Percentiles rank a stretch among this genome's conserved stretches.
Evolutionary conservation across 2,113 vertebrate species (phyloP).

Genomic region (Erinaceus europaeus): DNA sequence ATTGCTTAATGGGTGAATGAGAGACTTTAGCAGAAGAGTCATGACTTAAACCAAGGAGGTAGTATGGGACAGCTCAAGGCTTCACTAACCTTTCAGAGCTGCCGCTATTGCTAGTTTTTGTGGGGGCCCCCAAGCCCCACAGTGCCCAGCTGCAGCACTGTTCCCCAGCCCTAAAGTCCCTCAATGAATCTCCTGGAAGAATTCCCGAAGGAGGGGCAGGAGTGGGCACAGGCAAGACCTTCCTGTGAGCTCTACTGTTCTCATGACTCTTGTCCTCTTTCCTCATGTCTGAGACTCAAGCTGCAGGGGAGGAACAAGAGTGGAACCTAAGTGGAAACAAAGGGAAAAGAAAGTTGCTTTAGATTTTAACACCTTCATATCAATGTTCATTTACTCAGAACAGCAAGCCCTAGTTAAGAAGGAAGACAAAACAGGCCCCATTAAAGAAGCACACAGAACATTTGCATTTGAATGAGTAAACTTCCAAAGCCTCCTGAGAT

Average conservation of each 20-base stretch:
- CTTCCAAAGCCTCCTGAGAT: neutral
- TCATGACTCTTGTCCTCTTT: neutral
- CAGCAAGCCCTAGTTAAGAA: neutral
- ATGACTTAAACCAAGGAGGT: neutral
- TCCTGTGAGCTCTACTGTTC: neutral
- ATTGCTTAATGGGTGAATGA: neutral
- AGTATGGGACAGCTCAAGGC: neutral
- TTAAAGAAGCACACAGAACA: neutral
- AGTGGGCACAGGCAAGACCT: neutral
- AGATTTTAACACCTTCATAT: neutral
- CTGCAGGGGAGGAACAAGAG: neutral
- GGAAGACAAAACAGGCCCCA: neutral
- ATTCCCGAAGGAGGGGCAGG: constrained; percentile 6
- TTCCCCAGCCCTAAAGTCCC: neutral
- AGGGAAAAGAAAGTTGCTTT: neutral
- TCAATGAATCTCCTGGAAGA: neutral
- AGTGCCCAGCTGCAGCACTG: constrained; percentile 45
- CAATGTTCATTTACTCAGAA: neutral
- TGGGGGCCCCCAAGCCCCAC: constrained; percentile 19
- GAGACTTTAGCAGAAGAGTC: neutral
- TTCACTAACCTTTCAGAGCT: neutral
- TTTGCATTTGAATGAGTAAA: constrained; percentile 56
- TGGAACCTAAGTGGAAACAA: neutral
- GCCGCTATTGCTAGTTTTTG: neutral
- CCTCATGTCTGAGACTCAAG: neutral